Conservation (phyloP, 2,888 invertebrate species). For the Amblyteles armatorius region DNA sequence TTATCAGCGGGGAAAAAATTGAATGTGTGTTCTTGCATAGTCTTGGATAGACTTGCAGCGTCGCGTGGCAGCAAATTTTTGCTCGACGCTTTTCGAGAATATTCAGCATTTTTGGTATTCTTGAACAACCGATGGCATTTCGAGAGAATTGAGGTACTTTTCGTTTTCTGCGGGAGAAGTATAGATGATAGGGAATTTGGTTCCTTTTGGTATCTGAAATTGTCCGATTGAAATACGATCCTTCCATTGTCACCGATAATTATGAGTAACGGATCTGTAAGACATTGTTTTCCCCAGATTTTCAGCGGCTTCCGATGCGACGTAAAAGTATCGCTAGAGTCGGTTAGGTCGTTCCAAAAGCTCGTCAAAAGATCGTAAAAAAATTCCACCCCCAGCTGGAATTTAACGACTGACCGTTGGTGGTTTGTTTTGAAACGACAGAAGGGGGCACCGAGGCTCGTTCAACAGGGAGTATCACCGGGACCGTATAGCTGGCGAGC, state of each 20-base stretch:
- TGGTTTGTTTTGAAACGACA: conserved; percentile 38
- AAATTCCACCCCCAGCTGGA: conserved; percentile 24
- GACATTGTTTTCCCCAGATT: conserved; percentile 16
- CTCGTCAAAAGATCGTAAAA: conserved; percentile 52
- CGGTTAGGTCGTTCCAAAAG: conserved; percentile 31
- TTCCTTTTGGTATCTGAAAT: conserved; percentile 1
- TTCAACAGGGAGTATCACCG: conserved; percentile 12
- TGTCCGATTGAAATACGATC: conserved; percentile 26
- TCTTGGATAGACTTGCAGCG: too few relatives aligned
- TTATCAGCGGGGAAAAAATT: too few relatives aligned
- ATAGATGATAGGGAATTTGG: too few relatives aligned
- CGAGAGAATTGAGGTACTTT: too few relatives aligned
- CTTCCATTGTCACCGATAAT: conserved; percentile 51
- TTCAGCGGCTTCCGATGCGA: conserved; percentile 9
- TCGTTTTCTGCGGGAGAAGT: too few relatives aligned
- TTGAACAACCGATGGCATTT: too few relatives aligned
- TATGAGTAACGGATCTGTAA: conserved; percentile 13
- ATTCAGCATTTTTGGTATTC: too few relatives aligned
- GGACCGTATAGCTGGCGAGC: background rate
- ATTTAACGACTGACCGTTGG: conserved; percentile 54
- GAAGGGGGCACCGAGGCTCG: background rate
- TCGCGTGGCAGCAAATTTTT: too few relatives aligned
- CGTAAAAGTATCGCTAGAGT: background rate
- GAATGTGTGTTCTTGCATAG: too few relatives aligned
- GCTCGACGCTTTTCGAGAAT: too few relatives aligned